Conservation (phyloP, 2,888 invertebrate species). For the Pocota personata region DNA sequence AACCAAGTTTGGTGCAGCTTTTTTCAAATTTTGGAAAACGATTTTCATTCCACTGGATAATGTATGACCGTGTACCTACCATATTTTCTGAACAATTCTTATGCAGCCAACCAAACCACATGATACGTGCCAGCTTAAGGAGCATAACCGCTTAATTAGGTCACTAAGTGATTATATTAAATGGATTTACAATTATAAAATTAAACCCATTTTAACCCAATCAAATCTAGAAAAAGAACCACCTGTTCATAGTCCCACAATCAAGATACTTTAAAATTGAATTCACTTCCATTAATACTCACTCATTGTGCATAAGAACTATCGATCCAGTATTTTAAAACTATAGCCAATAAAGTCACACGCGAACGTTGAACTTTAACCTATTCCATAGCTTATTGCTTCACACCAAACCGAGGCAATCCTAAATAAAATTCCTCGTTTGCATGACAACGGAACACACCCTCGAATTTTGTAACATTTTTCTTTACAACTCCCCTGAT, state of each 20-base stretch:
- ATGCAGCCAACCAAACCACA: neutral
- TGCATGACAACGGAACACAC: slow-evolving; percentile 60
- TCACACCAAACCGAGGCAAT: neutral
- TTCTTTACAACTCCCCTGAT: neutral
- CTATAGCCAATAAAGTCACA: neutral
- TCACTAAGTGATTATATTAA: neutral
- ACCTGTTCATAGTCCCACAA: neutral
- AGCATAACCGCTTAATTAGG: neutral
- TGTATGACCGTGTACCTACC: no score
- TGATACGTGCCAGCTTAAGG: neutral
- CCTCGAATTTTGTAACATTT: slow-evolving; percentile 19
- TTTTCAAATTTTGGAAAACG: no score
- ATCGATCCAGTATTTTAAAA: slow-evolving; percentile 3
- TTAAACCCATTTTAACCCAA: neutral
- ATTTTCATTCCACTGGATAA: no score
- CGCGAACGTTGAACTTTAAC: slow-evolving; percentile 53
- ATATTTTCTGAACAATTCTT: no score
- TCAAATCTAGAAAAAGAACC: neutral
- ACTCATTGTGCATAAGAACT: neutral
- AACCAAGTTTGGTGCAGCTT: no score
- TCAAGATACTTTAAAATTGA: neutral
- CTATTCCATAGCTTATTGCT: neutral
- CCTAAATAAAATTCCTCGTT: slow-evolving; percentile 27
- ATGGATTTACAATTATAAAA: neutral
- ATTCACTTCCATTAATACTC: neutral